These are phyloP conservation scores for Drosophila neotestacea DNA, from an alignment of 2,888 invertebrate genomes.

Conservation along the genomic window DNA sequence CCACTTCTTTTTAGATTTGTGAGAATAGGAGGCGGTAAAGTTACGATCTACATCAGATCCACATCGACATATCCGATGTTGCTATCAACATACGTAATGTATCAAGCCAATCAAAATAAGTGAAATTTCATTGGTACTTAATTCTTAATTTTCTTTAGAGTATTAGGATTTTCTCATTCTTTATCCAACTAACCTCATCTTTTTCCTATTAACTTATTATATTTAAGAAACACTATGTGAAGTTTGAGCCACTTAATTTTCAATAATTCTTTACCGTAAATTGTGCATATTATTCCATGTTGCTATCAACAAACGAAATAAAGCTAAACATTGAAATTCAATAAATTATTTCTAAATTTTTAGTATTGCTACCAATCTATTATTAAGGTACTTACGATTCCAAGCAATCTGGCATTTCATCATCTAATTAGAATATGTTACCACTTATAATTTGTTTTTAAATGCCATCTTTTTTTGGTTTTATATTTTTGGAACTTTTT, in stretches of 20 bases:
- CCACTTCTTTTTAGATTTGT: not conserved
- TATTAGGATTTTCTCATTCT: too few species aligned
- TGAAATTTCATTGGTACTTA: not conserved
- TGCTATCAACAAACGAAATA: not conserved
- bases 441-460: constrained; percentile 31
- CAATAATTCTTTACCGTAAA: not conserved
- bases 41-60: constrained; percentile 6
- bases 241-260: not conserved
- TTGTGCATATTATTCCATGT: not conserved
- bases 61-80: not conserved
- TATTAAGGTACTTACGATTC: not conserved
- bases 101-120: not conserved
- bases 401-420: not conserved
- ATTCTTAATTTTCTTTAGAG: not conserved
- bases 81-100: not conserved
- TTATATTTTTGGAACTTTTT: constrained; percentile 70
- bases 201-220: too few species aligned
- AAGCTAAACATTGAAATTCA: too few species aligned
- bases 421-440: not conserved
- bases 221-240: too few species aligned
- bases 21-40: not conserved
- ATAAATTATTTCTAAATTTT: not conserved
- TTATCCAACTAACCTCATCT: too few species aligned
- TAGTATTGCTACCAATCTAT: not conserved
- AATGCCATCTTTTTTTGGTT: constrained; percentile 77